These are phyloP conservation scores for Xyliphius kryptos DNA, from an alignment of 2,113 vertebrate species.

Conservation along the genomic window DNA sequence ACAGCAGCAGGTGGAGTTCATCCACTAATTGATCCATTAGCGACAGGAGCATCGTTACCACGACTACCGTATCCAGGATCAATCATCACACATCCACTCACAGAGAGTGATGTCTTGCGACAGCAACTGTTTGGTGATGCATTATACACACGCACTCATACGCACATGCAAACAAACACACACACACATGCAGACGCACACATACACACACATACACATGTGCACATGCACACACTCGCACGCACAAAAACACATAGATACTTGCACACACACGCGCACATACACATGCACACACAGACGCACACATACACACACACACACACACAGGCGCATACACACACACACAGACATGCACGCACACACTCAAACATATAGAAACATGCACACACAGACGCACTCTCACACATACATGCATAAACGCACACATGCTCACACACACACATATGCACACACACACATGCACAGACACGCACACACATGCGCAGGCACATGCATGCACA, in stretches of 20 bases:
- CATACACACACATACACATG: no score
- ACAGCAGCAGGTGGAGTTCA: slow-evolving; percentile 93
- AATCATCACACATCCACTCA: slow-evolving; percentile 93
- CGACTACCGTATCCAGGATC: slow-evolving; percentile 95
- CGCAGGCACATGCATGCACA: neutral
- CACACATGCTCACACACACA: neutral
- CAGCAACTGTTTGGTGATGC: slow-evolving; percentile 97
- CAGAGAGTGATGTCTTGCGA: slow-evolving; percentile 97
- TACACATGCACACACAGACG: neutral
- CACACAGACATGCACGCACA: neutral
- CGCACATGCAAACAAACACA: neutral
- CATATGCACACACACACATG: neutral
- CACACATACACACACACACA: no score
- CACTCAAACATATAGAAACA: no score
- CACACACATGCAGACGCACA: neutral
- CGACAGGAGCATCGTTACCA: slow-evolving; percentile 91
- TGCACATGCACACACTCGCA: neutral
- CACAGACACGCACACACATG: no score
- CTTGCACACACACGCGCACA: neutral
- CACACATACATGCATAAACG: neutral
- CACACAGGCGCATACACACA: neutral
- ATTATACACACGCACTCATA: neutral
- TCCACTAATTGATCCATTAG: slow-evolving; percentile 94
- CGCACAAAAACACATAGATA: no score
- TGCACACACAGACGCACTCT: no score